Conservation (phyloP, 2,888 invertebrate species). For the Linnaemya vulpina region DNA sequence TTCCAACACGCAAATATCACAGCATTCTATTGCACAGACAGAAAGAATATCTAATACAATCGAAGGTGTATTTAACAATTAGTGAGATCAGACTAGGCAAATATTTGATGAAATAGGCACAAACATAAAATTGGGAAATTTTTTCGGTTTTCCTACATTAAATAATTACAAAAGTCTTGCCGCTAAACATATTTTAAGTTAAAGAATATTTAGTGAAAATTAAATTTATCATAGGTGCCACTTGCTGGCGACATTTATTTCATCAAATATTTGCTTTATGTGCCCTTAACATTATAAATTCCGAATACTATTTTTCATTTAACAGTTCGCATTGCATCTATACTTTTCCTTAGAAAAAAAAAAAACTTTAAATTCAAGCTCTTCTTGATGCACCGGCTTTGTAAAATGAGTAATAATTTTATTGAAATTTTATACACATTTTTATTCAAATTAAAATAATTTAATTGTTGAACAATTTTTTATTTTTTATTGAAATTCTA, state of each 20-base stretch:
- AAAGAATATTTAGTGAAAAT: too few species aligned
- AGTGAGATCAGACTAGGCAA: neutral
- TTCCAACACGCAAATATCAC: neutral
- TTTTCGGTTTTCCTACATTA: too few species aligned
- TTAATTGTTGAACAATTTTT: conserved; percentile 45
- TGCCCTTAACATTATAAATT: neutral
- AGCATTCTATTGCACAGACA: neutral
- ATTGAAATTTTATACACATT: conserved; percentile 28
- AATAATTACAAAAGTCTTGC: too few species aligned
- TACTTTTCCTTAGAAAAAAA: neutral
- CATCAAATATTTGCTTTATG: neutral
- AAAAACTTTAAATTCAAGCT: conserved; percentile 41
- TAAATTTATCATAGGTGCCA: too few species aligned
- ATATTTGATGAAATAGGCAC: neutral
- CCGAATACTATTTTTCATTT: neutral
- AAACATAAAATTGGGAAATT: too few species aligned
- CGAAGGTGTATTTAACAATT: neutral
- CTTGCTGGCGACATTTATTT: neutral
- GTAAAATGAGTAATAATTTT: conserved; percentile 35
- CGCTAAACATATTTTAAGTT: too few species aligned
- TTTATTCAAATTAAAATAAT: conserved; percentile 37
- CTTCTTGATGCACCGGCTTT: neutral
- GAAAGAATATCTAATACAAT: too few species aligned
- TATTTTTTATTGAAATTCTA: conserved; percentile 35
- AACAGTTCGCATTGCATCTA: conserved; percentile 5